These are phyloP conservation scores for Ligdia adustata DNA, from an alignment of 2,888 invertebrate species.

Conservation along the genomic window DNA sequence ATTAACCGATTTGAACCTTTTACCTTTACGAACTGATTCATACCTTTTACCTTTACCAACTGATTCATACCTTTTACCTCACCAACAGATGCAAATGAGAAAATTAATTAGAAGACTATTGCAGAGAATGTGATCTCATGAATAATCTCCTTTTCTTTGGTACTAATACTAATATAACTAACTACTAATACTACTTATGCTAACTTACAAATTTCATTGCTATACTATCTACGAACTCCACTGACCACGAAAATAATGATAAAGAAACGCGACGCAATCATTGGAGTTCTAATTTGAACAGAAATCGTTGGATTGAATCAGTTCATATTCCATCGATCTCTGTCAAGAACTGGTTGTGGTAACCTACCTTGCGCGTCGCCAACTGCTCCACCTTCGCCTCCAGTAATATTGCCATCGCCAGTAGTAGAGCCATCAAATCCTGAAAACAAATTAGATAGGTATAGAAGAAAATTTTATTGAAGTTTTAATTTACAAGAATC, in stretches of 20 bases:
- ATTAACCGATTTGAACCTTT: no score
- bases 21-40: no score
- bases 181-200: conserved; percentile 34
- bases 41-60: no score
- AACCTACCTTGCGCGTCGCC: conserved; percentile 85
- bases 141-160: no score
- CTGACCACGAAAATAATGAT: conserved; percentile 36
- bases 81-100: no score
- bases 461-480: not conserved
- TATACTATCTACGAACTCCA: conserved; percentile 49
- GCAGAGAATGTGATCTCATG: no score
- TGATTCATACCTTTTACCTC: no score
- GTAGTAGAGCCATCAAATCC: conserved; percentile 80
- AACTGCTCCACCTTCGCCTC: conserved; percentile 80
- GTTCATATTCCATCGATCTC: conserved; percentile 23
- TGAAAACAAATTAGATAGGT: conserved; percentile 35
- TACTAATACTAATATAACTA: no score
- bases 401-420: conserved; percentile 79
- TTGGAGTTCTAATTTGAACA: conserved; percentile 26
- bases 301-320: no score
- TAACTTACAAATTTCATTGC: conserved; percentile 75
- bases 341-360: conserved; percentile 27
- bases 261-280: conserved; percentile 24
- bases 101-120: no score
- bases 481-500: no score